phyloP scores from a whole-genome alignment of 2,797 vertebrate species.

The Myotis planiceps region DNA sequence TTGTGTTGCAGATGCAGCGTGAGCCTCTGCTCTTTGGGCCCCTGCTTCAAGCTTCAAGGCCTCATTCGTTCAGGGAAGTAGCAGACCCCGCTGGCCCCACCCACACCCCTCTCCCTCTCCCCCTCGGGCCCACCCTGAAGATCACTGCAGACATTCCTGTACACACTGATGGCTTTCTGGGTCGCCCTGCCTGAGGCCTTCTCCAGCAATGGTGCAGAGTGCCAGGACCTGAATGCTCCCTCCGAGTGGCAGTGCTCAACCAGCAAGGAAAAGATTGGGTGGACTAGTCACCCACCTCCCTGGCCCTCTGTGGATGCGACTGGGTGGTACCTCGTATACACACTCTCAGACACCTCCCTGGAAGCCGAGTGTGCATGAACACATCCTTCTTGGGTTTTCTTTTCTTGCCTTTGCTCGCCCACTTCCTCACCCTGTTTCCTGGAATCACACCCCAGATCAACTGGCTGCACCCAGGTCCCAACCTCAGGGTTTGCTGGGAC shows the following conservation, averaged over 20 bases:
- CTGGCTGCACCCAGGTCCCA: not conserved
- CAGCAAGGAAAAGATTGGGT: too few relatives aligned
- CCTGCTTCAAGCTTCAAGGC: not conserved
- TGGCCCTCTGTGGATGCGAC: not conserved
- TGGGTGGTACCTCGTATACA: too few relatives aligned
- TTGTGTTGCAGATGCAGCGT: fast-evolving
- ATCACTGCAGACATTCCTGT: not conserved
- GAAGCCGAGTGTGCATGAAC: not conserved
- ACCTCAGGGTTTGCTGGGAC: not conserved
- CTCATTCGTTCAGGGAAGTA: too few relatives aligned
- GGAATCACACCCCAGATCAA: not conserved
- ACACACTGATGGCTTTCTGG: not conserved
- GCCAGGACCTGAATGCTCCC: not conserved
- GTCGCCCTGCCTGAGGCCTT: not conserved
- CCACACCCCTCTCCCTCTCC: too few relatives aligned
- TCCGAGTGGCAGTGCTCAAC: not conserved
- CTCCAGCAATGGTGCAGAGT: not conserved
- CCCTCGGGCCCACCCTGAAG: not conserved
- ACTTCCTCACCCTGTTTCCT: not conserved
- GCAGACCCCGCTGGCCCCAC: fast-evolving
- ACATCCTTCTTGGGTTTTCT: not conserved
- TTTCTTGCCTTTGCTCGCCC: not conserved
- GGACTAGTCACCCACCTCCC: not conserved
- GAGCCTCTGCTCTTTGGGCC: not conserved
- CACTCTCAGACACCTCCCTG: not conserved